A percentile compares a stretch with the other conserved stretches of the same genome.
Evolutionary conservation across 2,113 vertebrate genomes (phyloP).

Genomic region (Papio anubis): DNA sequence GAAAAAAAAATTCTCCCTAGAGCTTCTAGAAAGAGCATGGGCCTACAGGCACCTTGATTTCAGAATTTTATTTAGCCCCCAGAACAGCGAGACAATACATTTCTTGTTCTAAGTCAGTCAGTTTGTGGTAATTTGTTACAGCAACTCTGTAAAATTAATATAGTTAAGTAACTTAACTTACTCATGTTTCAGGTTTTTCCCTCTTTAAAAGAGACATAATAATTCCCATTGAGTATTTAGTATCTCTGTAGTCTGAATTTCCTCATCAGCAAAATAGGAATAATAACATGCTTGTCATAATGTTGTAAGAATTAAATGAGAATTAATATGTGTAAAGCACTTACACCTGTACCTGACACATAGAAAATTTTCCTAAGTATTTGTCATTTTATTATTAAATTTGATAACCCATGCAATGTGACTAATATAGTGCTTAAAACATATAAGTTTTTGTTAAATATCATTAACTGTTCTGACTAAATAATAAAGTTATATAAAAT

Average conservation of each 20-base stretch:
- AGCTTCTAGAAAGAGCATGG: neutral
- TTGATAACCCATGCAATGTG: neutral
- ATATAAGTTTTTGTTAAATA: neutral
- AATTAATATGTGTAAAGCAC: neutral
- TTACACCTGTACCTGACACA: neutral
- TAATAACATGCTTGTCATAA: neutral
- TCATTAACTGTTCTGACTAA: neutral
- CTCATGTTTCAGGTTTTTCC: neutral
- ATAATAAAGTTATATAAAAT: slow-evolving; percentile 21
- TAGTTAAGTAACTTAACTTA: neutral
- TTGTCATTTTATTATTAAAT: slow-evolving; percentile 23
- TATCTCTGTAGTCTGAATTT: neutral
- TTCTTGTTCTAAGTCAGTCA: neutral
- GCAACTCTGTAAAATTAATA: neutral
- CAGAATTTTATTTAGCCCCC: neutral
- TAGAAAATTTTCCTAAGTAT: neutral
- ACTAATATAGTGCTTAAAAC: neutral
- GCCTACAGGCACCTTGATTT: neutral
- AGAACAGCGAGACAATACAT: neutral
- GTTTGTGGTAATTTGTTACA: neutral
- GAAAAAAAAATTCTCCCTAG: neutral
- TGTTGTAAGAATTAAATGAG: neutral
- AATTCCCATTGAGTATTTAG: neutral
- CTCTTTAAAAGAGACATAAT: neutral
- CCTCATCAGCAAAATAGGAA: neutral